Percentiles rank a stretch among this genome's conserved stretches.
These are phyloP conservation scores for Steatornis caripensis DNA, from an alignment of 2,113 vertebrate genomes.

Conservation along the genomic window DNA sequence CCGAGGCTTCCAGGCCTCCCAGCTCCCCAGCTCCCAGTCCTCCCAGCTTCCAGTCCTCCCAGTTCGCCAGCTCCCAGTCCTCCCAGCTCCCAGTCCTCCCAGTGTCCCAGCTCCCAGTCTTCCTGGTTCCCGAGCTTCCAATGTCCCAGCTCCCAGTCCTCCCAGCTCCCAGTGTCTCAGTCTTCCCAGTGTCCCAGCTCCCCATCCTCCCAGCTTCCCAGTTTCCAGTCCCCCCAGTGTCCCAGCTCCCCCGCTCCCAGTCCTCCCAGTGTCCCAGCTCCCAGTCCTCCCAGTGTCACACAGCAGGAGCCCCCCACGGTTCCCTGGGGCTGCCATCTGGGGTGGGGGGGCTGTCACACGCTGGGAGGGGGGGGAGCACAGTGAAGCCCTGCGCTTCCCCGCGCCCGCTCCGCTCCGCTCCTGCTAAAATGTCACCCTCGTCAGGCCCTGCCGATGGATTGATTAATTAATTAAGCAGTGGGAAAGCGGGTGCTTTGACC, in stretches of 20 bases:
- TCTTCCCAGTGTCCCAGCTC: background rate
- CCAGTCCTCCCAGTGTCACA: background rate
- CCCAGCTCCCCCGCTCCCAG: background rate
- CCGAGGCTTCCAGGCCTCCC: too few species aligned
- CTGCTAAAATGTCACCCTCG: too few species aligned
- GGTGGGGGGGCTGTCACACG: background rate
- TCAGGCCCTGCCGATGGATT: too few species aligned
- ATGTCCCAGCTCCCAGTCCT: too few species aligned
- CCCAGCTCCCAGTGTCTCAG: too few species aligned
- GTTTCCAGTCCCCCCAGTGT: background rate
- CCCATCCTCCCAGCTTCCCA: background rate
- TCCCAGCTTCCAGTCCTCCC: too few species aligned
- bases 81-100: background rate
- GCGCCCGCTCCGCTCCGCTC: too few species aligned
- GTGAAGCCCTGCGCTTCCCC: background rate
- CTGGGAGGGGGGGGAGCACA: rapidly evolving
- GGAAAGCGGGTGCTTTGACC: too few species aligned
- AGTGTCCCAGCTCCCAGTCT: background rate
- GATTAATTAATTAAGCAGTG: too few species aligned
- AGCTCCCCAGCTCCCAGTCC: too few species aligned
- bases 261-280: background rate
- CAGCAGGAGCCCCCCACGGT: background rate
- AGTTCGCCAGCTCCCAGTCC: background rate
- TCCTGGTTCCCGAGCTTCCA: too few species aligned
- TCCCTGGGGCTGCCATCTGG: background rate